Conservation (phyloP, 2,888 invertebrate species). For the Drosophila anomalipes region DNA sequence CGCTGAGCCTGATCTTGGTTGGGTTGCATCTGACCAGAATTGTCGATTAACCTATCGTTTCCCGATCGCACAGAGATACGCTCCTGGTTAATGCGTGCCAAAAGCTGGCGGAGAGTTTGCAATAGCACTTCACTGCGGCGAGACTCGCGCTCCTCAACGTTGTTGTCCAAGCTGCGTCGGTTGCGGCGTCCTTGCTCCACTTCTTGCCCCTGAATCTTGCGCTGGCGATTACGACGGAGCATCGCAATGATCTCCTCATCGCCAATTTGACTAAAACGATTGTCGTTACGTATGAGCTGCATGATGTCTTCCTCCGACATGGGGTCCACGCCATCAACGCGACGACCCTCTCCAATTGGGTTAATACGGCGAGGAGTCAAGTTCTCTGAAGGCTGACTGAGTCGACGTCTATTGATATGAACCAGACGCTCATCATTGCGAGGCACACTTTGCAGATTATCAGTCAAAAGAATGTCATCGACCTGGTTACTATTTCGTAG, state of each 20-base stretch:
- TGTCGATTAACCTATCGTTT: conserved; percentile 86
- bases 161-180: conserved; percentile 61
- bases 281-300: conserved; percentile 50
- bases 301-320: conserved; percentile 54
- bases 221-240: conserved; percentile 51
- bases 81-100: conserved; percentile 91
- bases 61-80: conserved; percentile 88
- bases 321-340: not conserved
- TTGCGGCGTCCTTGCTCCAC: conserved; percentile 46
- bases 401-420: conserved; percentile 61
- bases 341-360: conserved; percentile 59
- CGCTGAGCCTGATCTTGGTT: conserved; percentile 39
- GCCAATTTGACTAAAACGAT: conserved; percentile 45
- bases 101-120: conserved; percentile 88
- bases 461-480: not conserved
- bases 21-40: conserved; percentile 84
- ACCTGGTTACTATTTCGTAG: not conserved
- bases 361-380: conserved; percentile 31
- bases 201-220: conserved; percentile 11
- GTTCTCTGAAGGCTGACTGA: conserved; percentile 38
- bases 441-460: conserved; percentile 45
- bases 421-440: conserved; percentile 67
- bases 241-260: conserved; percentile 65
- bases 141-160: conserved; percentile 2
- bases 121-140: conserved; percentile 85